Evolutionary conservation across 2,797 vertebrate species (phyloP), one percentile per base, ranked within the genome.

Genomic region (Pangasius sanitwongsei): DNA sequence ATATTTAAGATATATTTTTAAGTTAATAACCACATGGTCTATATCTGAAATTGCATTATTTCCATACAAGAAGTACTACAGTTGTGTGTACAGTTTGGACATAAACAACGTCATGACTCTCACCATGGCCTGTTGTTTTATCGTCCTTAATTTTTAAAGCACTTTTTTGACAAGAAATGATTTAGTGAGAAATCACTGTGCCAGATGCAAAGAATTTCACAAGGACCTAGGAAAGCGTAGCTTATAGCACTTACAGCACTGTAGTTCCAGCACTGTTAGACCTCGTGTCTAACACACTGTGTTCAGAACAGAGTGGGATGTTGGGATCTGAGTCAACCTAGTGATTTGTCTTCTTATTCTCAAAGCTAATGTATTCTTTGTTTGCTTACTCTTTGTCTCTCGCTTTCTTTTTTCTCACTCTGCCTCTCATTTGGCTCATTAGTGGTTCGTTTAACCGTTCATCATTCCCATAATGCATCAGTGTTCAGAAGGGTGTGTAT

Each of bases 361-460:
- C 25, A 25, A 18, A 65, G 41, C 59, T 61, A 65, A 61, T 63
- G 44, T 63, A 53, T 86, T 44, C 41, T 61, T 16, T 72, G 34
- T 83, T 74, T 63, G 28, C 44, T 83, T 44, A 20, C 44, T 72
- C 70, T 80, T 69, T 85, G n/a, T 84, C 34, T 77, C 75, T 50
- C 20, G 18, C 44, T 4, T 41, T 67, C 75, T 25, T 48, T 55
- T 41, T n/a, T 89, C 25, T 57, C 16, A 28, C 67, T 59, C 69
- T 41, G 48, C 72, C 31, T 84, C 78, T 72, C 37, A 85, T 89
- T 90, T 44, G 77, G 83, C 86, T 90, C 77, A 83, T 93, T 91
- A 89, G 70, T 77, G n/a, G 63, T 85, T 89, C 28, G 15, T 91
- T 91, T 88, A 91, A 88, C 87, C 75, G n/a, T 57, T 80, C 77